These are phyloP conservation scores for Xyrauchen texanus DNA, from an alignment of 2,113 vertebrate genomes.

Conservation along the genomic window DNA sequence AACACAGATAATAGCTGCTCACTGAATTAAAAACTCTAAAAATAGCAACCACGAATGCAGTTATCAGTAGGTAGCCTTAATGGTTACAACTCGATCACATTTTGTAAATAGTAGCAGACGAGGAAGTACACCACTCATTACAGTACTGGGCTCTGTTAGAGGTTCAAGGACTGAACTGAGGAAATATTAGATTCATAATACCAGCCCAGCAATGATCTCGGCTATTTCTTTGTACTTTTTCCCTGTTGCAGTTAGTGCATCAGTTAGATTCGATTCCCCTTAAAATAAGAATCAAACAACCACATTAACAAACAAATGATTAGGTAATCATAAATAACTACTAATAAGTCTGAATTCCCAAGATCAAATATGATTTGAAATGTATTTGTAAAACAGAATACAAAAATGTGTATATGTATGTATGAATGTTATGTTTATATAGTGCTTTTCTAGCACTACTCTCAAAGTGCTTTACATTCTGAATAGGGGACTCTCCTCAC, in stretches of 20 bases:
- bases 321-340: not conserved
- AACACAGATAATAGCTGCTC: not conserved
- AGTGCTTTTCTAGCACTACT: no score
- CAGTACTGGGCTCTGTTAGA: not conserved
- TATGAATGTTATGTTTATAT: no score
- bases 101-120: not conserved
- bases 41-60: not conserved
- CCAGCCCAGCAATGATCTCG: conserved; percentile 83
- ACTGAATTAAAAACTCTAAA: conserved; percentile 8
- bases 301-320: no score
- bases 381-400: no score
- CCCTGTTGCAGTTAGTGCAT: conserved; percentile 84
- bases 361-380: not conserved
- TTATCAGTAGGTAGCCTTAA: not conserved
- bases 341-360: not conserved
- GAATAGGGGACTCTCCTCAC: no score
- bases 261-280: conserved; percentile 86
- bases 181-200: conserved; percentile 50
- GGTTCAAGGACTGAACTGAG: not conserved
- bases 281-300: conserved; percentile 49
- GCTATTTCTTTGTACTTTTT: conserved; percentile 88
- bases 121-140: not conserved
- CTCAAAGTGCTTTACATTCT: no score
- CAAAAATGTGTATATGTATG: no score
- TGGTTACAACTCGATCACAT: conserved; percentile 19